These are phyloP conservation scores for Polydrusus tereticollis DNA, from an alignment of 2,888 invertebrate species.

Conservation along the genomic window DNA sequence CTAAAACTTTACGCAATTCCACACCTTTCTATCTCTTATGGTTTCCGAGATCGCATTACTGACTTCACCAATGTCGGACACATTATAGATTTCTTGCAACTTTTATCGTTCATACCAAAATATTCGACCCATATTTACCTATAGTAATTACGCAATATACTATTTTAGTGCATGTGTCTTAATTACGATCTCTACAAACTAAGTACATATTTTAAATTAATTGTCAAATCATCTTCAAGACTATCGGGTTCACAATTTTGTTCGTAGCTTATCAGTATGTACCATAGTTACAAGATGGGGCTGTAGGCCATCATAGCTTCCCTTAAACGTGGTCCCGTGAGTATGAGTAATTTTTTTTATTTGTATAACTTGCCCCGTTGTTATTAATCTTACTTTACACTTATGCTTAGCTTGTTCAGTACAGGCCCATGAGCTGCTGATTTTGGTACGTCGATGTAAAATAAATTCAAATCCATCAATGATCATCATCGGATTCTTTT, in stretches of 20 bases:
- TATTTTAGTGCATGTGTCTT: no score
- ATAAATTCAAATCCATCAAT: conserved; percentile 52
- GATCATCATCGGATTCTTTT: conserved; percentile 54
- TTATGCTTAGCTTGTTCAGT: conserved; percentile 21
- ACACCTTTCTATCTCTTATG: no score
- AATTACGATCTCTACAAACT: no score
- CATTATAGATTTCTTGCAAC: no score
- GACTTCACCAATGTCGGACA: no score
- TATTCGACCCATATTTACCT: no score
- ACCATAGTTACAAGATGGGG: conserved; percentile 7
- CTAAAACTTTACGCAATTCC: no score
- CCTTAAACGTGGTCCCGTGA: conserved; percentile 43
- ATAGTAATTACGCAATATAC: no score
- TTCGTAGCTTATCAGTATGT: conserved; percentile 13
- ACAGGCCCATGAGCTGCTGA: conserved; percentile 24
- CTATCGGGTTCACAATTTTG: background rate
- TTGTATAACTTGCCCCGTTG: conserved; percentile 29
- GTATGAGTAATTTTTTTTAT: conserved; percentile 31
- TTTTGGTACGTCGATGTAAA: conserved; percentile 38
- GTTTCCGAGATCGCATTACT: no score
- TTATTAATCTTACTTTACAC: conserved; percentile 46
- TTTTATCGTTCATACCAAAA: no score
- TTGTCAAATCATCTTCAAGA: no score
- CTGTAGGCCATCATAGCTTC: conserved; percentile 17
- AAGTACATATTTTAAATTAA: no score